phyloP scores from a whole-genome alignment of 2,888 invertebrate species.

The Melanophora roralis region DNA sequence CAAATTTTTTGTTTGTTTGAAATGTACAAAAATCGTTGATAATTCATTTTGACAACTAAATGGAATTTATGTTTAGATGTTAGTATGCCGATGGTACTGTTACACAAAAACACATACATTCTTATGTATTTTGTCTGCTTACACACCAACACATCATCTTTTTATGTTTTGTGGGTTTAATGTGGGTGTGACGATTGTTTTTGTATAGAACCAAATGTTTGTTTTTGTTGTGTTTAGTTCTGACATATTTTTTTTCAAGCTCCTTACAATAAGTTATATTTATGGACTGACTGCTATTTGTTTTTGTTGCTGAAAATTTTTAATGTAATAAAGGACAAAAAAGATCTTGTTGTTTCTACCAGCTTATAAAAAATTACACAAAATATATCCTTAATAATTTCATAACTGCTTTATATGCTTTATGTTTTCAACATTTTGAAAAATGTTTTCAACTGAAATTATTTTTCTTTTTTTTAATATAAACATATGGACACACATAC shows the following conservation, averaged over 20 bases:
- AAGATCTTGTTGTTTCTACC: not conserved
- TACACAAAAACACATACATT: no score
- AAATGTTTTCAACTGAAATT: not conserved
- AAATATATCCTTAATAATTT: conserved; percentile 20
- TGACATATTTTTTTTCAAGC: conserved; percentile 5
- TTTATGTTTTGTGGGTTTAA: not conserved
- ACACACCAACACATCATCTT: not conserved
- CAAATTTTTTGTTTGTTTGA: not conserved
- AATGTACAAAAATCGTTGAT: not conserved
- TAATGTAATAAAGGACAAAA: conserved; percentile 24
- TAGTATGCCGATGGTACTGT: not conserved
- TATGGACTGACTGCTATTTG: not conserved
- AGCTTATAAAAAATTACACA: not conserved
- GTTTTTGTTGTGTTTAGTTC: conserved; percentile 10
- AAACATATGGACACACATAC: no score
- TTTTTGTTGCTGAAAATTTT: conserved; percentile 39
- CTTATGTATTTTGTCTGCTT: no score
- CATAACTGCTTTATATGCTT: not conserved
- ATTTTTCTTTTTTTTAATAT: not conserved
- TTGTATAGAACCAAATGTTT: not conserved
- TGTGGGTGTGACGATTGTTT: not conserved
- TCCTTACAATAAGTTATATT: not conserved
- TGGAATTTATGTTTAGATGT: conserved; percentile 37
- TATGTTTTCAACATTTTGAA: not conserved
- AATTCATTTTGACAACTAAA: conserved; percentile 43